These are phyloP conservation scores for Echinarachnius parma DNA, from an alignment of 53 echinoderm and acorn worm species.

Conservation along the genomic window DNA sequence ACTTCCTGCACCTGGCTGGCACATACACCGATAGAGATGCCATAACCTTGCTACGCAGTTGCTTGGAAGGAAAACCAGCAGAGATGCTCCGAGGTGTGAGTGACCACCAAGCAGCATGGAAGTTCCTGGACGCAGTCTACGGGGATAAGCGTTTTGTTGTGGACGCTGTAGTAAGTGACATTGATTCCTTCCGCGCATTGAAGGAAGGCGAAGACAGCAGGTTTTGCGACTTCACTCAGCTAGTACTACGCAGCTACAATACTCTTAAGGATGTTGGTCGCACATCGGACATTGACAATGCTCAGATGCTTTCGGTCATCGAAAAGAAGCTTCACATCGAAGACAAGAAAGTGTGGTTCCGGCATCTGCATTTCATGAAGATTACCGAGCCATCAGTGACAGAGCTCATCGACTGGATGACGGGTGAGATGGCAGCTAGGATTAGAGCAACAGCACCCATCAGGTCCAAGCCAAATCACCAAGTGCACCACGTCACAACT, in stretches of 20 bases:
- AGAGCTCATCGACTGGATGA: conserved; percentile 46
- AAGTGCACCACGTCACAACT: background rate
- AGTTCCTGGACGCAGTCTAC: conserved; percentile 41
- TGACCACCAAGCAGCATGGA: conserved; percentile 30
- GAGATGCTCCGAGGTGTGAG: conserved; percentile 13
- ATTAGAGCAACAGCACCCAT: conserved; percentile 57
- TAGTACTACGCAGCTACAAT: conserved; percentile 44
- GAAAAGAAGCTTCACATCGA: conserved; percentile 27
- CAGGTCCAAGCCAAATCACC: conserved; percentile 4
- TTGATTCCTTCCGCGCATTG: conserved; percentile 31
- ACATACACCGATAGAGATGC: conserved; percentile 4
- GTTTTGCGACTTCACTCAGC: conserved; percentile 45
- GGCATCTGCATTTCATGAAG: background rate
- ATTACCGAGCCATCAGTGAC: background rate
- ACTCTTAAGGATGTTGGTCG: conserved; percentile 44
- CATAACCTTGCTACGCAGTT: conserved; percentile 3
- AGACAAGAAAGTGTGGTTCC: conserved; percentile 40
- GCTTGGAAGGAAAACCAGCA: conserved; percentile 26
- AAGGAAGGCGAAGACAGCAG: conserved; percentile 47
- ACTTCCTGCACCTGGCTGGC: background rate
- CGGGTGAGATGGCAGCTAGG: conserved; percentile 51
- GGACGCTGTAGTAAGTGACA: conserved; percentile 46
- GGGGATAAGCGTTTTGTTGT: conserved; percentile 44
- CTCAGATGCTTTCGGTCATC: conserved; percentile 13
- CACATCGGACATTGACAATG: conserved; percentile 32